phyloP scores from a whole-genome alignment of 2,113 vertebrate species.

The Thamnophis sirtalis region DNA sequence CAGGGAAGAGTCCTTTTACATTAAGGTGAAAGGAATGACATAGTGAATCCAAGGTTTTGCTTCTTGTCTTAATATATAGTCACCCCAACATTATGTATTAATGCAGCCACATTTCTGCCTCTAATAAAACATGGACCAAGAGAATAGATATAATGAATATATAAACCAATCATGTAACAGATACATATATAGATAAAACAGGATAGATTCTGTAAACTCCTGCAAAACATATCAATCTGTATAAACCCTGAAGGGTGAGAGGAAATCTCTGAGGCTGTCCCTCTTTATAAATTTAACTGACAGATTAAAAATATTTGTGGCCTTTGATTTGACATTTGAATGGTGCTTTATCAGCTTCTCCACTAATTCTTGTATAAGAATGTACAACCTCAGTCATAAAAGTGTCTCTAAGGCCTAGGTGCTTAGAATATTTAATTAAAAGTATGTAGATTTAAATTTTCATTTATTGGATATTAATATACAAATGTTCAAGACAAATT shows the following conservation, averaged over 20 bases:
- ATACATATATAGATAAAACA: background rate
- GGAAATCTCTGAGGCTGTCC: background rate
- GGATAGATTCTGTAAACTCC: background rate
- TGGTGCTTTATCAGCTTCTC: background rate
- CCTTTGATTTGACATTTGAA: background rate
- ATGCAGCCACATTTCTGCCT: background rate
- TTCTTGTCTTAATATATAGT: slow-evolving; percentile 15
- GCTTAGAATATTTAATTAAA: background rate
- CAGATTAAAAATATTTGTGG: background rate
- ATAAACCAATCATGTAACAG: background rate
- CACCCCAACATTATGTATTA: background rate
- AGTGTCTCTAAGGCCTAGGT: background rate
- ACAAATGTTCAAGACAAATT: background rate
- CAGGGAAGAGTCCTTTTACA: background rate
- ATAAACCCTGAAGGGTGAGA: background rate
- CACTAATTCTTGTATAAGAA: background rate
- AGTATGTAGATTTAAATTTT: background rate
- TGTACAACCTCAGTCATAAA: background rate
- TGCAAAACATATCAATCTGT: background rate
- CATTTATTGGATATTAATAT: background rate
- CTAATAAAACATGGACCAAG: background rate
- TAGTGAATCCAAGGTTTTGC: slow-evolving; percentile 18
- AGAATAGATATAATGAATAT: background rate
- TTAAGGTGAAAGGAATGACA: background rate
- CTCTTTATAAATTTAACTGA: background rate